Evolutionary conservation across 1,140 invertebrate genomes (phyloP), one percentile per base, ranked within the genome.

Genomic region (Drosophila saltans): DNA sequence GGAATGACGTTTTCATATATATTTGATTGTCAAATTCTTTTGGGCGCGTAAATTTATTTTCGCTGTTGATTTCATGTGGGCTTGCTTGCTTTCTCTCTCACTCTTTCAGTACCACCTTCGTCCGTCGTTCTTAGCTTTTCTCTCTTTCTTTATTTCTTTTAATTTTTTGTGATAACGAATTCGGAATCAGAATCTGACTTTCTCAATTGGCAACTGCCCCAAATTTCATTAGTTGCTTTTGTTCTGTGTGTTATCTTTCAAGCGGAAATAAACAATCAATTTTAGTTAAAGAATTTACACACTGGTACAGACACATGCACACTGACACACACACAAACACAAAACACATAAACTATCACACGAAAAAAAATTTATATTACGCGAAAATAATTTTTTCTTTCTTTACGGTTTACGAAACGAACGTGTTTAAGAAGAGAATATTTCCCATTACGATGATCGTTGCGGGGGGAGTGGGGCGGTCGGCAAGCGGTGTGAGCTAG

Each of bases 201-300:
- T 86, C 89, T 89, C 84, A 88, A 88, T 88, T 88, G 84, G 84
- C 84, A 88, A 88, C 84, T 88, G 84, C 77, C 84, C 83, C 83
- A 89, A 88, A 88, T 88, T 89, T 86, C 68, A 66, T 82, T 85
- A 73, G 77, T 83, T 75, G 64, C 65, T 82, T 75, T 70, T 81
- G 78, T 81, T 81, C 81, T 81, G 69, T 73, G 66, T 73, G 69
- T 61, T 82, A 76, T 56, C 66, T 33, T 56, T 66, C 57, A 57
- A 70, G 70, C 84, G 84, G 84, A 89, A 89, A 89, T 89, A 89
- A 89, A 89, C 84, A 89, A 89, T 89, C 84, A 89, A 89, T 89
- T 89, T 90, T 90, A 89, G 84, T 89, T 89, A 89, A 89, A 90
- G 81, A 90, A 90, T 89, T 84, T 90, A 89, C 63, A 71, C 63